Evolutionary conservation across 2,888 invertebrate species (phyloP), one percentile per base, ranked within the genome.

Genomic region (Xylocampa areola): DNA sequence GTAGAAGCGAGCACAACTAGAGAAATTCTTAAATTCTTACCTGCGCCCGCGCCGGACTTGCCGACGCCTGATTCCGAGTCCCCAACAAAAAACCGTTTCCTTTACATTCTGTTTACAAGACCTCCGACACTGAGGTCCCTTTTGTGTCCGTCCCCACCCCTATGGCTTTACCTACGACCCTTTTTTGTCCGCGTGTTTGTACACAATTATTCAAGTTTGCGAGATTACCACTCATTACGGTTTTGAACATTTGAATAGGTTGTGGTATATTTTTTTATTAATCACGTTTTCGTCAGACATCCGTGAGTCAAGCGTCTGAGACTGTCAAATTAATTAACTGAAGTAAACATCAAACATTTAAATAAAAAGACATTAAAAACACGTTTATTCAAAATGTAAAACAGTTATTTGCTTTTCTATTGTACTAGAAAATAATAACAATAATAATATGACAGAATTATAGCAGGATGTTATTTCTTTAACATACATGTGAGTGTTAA

Each of bases 61-160:
- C 68, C 81, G 84, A 77, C 86, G 86, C 85, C 82, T 71, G 75
- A 77, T 78, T 52, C 44, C 73, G 73, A 79, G 72, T 73, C 66
- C 63, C 60, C 73, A 72, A 88, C 85, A 90, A 92, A 92, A 92
- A 89, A 86, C 71, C 82, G 86, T 89, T 92, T 92, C 91, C 91
- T 88, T 87, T 84, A 84, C 87, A 89, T 87, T 92, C 69, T 90
- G 86, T 91, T 90, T 90, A 90, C 91, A 88, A 87, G 91, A 91
- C 91, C 92, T 91, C 91, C 91, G 92, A 92, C 90, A 91, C 86
- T 67, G 89, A 84, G 85, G 84, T 71, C 82, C 85, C 86, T 88
- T 82, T 89, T 88, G 85, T 85, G 74, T 79, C 77, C 58, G 67
- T 59, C 79, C 76, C 76, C 77, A 76, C 74, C 73, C 75, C 79